Evolutionary conservation across 2,888 invertebrate genomes (phyloP).

Genomic region (Agrochola litura): DNA sequence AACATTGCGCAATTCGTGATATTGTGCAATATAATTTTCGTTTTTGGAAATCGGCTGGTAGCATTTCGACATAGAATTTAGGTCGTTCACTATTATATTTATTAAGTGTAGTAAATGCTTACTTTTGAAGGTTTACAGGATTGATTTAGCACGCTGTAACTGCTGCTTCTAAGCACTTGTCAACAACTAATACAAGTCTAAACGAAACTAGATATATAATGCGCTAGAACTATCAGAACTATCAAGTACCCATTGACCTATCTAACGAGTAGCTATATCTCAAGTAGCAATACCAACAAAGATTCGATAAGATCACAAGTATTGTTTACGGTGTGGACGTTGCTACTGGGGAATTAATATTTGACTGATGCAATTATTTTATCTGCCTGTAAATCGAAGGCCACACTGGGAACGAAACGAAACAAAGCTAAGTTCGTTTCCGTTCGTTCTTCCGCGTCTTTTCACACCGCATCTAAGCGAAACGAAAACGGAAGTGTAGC

Average conservation of each 20-base stretch:
- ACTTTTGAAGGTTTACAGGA: slow-evolving; percentile 1
- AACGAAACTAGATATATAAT: not conserved
- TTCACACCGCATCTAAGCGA: not conserved
- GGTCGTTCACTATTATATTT: not conserved
- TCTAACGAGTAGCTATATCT: slow-evolving; percentile 11
- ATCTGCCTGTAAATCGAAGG: not conserved
- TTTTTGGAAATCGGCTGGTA: not conserved
- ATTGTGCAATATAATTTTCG: no score
- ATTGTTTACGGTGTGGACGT: not conserved
- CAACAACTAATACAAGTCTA: not conserved
- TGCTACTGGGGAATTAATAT: not conserved
- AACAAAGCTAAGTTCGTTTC: not conserved
- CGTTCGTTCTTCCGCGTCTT: not conserved
- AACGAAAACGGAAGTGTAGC: no score
- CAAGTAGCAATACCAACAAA: not conserved
- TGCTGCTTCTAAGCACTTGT: not conserved
- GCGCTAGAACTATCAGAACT: not conserved
- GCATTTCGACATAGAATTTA: not conserved
- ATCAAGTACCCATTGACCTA: slow-evolving; percentile 14
- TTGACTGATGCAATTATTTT: not conserved
- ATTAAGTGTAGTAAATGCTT: not conserved
- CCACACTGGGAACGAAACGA: not conserved
- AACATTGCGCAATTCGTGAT: no score
- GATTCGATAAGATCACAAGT: slow-evolving; percentile 3
- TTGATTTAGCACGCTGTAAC: not conserved